Conservation (phyloP, 2,888 invertebrate species). For the Nomada goodeniana region DNA sequence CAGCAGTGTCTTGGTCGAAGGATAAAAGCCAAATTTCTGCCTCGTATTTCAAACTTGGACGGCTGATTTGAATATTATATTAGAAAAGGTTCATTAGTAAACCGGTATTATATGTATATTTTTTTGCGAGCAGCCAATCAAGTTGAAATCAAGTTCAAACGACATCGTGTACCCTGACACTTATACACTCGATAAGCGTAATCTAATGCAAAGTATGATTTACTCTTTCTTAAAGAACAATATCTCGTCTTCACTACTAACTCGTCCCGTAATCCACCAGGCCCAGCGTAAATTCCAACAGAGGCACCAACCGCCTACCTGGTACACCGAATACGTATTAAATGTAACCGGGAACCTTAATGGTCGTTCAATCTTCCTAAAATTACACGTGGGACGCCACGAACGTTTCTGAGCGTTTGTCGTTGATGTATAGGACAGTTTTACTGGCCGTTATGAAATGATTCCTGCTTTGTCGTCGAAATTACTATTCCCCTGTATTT, state of each 20-base stretch:
- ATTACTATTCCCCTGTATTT: slow-evolving; percentile 34
- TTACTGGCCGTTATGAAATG: slow-evolving; percentile 20
- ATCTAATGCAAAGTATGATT: background rate
- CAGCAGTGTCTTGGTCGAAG: background rate
- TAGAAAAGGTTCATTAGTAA: too few species aligned
- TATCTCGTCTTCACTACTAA: background rate
- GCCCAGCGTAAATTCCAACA: background rate
- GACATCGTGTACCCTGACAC: background rate
- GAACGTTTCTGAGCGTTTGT: background rate
- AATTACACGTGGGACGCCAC: slow-evolving; percentile 15
- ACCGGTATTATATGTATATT: background rate
- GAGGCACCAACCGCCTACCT: background rate
- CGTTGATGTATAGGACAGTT: slow-evolving; percentile 37
- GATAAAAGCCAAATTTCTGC: background rate
- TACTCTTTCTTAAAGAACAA: slow-evolving; percentile 2
- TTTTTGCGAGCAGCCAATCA: background rate
- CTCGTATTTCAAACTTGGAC: background rate
- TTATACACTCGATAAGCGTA: slow-evolving; percentile 3
- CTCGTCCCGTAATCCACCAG: background rate
- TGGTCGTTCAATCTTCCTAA: slow-evolving; percentile 32
- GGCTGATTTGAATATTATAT: too few species aligned
- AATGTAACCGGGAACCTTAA: slow-evolving; percentile 17
- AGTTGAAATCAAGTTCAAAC: background rate
- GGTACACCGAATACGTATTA: slow-evolving; percentile 10
- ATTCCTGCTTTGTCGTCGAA: slow-evolving; percentile 23